Percentiles rank a stretch among this genome's conserved stretches.
Conservation (phyloP, 2,797 vertebrate genomes). For the Sebastiscus albofasciatus region DNA sequence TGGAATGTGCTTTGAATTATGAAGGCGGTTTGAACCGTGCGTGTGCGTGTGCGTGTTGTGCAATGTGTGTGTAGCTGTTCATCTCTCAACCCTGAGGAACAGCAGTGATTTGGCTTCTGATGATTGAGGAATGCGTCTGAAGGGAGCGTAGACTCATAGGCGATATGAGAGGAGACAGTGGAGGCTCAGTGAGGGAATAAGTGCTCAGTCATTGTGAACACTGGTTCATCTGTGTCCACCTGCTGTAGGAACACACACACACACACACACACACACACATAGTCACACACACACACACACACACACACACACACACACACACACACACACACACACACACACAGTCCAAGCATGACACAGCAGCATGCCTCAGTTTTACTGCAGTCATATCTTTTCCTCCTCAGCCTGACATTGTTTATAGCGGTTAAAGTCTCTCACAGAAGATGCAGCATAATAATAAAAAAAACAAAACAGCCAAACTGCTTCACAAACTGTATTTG, state of each 20-base stretch:
- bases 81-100: slow-evolving; percentile 9
- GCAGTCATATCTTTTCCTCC: slow-evolving; percentile 10
- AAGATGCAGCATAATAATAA: background rate
- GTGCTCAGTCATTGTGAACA: slow-evolving; percentile 80
- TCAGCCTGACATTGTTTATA: background rate
- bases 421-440: background rate
- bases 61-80: background rate
- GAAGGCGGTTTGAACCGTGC: background rate
- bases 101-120: slow-evolving; percentile 47
- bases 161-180: slow-evolving; percentile 65
- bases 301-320: slow-evolving; percentile 22
- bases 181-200: slow-evolving; percentile 67
- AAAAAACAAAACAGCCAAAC: background rate
- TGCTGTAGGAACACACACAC: slow-evolving; percentile 48
- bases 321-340: slow-evolving; percentile 21
- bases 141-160: slow-evolving; percentile 31
- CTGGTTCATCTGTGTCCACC: slow-evolving; percentile 78
- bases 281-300: slow-evolving; percentile 25
- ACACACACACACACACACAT: slow-evolving; percentile 22
- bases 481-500: background rate
- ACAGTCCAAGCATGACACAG: slow-evolving; percentile 38
- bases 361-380: slow-evolving; percentile 31
- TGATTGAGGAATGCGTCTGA: slow-evolving; percentile 65
- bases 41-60: background rate
- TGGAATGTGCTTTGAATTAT: slow-evolving; percentile 30